These are phyloP conservation scores for Oryzias sinensis DNA, from an alignment of 2,797 vertebrate species.

Conservation along the genomic window DNA sequence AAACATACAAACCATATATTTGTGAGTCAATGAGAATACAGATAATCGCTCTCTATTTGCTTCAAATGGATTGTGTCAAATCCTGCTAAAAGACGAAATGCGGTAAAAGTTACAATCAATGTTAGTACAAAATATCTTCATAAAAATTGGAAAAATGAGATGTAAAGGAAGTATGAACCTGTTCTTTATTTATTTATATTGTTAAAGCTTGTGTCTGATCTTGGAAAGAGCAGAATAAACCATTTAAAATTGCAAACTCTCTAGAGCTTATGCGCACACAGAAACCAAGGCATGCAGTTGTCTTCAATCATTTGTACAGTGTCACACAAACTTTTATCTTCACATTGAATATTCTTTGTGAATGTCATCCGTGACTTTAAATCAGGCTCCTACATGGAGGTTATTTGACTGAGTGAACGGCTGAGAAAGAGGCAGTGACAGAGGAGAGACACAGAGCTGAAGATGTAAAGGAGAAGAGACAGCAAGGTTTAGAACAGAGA, in stretches of 20 bases:
- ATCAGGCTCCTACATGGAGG: slow-evolving; percentile 30
- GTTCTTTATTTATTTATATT: no score
- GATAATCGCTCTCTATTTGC: no score
- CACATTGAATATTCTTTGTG: slow-evolving; percentile 51
- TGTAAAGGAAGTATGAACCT: no score
- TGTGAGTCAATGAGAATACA: no score
- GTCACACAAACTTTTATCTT: slow-evolving; percentile 56
- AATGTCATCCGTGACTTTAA: slow-evolving; percentile 41
- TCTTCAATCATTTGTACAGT: slow-evolving; percentile 45
- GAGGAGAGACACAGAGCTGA: slow-evolving; percentile 14
- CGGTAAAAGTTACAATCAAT: no score
- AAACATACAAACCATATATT: no score
- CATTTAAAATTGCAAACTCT: slow-evolving; percentile 2
- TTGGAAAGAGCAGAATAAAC: slow-evolving; percentile 3
- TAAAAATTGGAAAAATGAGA: no score
- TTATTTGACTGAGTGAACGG: slow-evolving; percentile 44
- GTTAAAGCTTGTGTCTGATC: no score
- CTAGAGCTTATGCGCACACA: slow-evolving; percentile 10
- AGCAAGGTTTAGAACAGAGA: slow-evolving; percentile 42
- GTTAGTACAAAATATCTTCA: no score
- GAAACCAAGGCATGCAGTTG: slow-evolving; percentile 20
- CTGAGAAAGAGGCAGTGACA: slow-evolving; percentile 33
- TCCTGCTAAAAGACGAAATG: no score
- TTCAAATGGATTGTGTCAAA: no score
- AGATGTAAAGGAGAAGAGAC: slow-evolving; percentile 47